Evolutionary conservation across 1,140 invertebrate species (phyloP).

Genomic region (Sogatella furcifera): DNA sequence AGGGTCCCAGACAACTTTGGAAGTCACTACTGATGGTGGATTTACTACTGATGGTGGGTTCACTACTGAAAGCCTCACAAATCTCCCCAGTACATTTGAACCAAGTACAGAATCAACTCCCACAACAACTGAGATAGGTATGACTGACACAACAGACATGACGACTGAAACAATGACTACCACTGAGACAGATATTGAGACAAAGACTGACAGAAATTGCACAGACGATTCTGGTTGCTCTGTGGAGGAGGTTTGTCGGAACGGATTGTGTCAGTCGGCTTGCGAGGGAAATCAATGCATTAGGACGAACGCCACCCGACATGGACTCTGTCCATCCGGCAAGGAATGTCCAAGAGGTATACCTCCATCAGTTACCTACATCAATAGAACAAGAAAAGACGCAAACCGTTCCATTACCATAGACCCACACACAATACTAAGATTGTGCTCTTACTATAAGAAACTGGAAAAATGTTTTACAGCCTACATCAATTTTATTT

Average conservation of each 20-base stretch:
- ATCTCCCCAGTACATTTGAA: background rate
- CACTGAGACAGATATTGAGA: conserved; percentile 4
- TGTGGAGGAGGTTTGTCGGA: conserved; percentile 14
- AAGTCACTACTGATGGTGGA: conserved; percentile 10
- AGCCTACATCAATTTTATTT: too few relatives aligned
- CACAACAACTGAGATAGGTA: background rate
- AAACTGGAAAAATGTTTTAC: too few relatives aligned
- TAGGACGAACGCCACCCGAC: conserved; percentile 7
- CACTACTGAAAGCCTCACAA: background rate
- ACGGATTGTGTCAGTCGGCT: conserved; percentile 7
- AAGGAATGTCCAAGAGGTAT: conserved; percentile 39
- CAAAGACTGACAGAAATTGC: conserved; percentile 13
- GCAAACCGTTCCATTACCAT: too few relatives aligned
- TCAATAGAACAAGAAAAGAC: too few relatives aligned
- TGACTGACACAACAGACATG: conserved; percentile 2
- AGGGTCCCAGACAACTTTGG: background rate
- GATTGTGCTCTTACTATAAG: too few relatives aligned
- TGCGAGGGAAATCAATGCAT: conserved; percentile 7
- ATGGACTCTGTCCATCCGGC: conserved; percentile 14
- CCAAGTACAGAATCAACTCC: background rate
- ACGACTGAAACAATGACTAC: conserved; percentile 6
- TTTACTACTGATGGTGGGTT: conserved; percentile 12
- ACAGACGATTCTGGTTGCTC: conserved; percentile 19
- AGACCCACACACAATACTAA: too few relatives aligned
- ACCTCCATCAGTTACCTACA: conserved; percentile 14